A percentile compares a stretch with the other conserved stretches of the same genome.
These are phyloP conservation scores for Dryomyza anilis DNA, from an alignment of 2,888 invertebrate genomes.

Conservation along the genomic window DNA sequence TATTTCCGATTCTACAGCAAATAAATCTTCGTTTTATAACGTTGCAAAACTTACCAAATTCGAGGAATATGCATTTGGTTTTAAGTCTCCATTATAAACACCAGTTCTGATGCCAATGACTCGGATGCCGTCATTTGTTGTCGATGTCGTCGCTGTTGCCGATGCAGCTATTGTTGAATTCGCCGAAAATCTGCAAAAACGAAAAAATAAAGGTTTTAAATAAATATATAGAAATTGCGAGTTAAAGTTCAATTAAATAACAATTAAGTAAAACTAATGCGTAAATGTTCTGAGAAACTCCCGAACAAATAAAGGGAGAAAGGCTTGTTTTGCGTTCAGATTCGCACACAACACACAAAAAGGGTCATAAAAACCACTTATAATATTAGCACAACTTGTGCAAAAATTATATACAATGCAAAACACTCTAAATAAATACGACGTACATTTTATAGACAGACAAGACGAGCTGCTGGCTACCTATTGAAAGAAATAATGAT, in stretches of 20 bases:
- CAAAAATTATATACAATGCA: too few relatives aligned
- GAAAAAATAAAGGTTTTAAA: conserved; percentile 13
- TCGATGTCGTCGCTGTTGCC: conserved; percentile 42
- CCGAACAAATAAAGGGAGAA: too few relatives aligned
- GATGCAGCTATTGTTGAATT: conserved; percentile 36
- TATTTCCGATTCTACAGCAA: too few relatives aligned
- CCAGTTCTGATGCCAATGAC: conserved; percentile 46
- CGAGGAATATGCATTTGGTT: conserved; percentile 38
- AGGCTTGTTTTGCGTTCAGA: too few relatives aligned
- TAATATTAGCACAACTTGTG: too few relatives aligned
- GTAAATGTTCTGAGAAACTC: neutral
- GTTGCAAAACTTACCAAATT: conserved; percentile 43
- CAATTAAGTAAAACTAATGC: neutral
- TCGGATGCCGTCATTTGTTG: conserved; percentile 43
- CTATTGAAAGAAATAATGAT: too few relatives aligned
- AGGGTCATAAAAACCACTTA: too few relatives aligned
- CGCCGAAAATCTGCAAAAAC: conserved; percentile 47
- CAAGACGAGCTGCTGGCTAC: too few relatives aligned
- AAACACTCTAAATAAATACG: too few relatives aligned
- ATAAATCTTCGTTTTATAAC: too few relatives aligned
- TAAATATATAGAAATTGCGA: conserved; percentile 18
- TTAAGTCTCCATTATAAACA: conserved; percentile 37
- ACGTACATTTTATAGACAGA: too few relatives aligned
- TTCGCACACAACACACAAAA: too few relatives aligned
- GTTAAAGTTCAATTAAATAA: neutral